These are phyloP conservation scores for Zosterops borbonicus DNA, from an alignment of 2,113 vertebrate species.

Conservation along the genomic window DNA sequence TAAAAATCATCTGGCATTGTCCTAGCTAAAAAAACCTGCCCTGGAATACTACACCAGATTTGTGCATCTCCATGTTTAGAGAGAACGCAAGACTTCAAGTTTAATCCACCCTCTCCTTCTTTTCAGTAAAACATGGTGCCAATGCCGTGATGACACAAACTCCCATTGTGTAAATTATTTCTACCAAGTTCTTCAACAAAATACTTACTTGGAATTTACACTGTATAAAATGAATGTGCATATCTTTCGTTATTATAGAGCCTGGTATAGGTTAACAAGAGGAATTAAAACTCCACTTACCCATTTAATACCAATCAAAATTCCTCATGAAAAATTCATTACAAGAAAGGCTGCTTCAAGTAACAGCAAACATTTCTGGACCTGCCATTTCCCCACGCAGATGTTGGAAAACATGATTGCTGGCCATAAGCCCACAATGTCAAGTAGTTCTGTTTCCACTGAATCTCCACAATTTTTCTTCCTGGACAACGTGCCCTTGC, in stretches of 20 bases:
- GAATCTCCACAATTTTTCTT: slow-evolving; percentile 55
- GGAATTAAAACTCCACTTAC: neutral
- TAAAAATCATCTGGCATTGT: neutral
- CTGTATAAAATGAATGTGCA: neutral
- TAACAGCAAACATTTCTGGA: slow-evolving; percentile 17
- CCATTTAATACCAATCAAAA: neutral
- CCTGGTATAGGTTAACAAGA: neutral
- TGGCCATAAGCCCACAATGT: slow-evolving; percentile 7
- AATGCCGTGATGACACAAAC: neutral
- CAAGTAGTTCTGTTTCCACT: slow-evolving; percentile 40
- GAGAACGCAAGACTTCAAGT: neutral
- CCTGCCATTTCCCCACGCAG: neutral
- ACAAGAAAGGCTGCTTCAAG: slow-evolving; percentile 28
- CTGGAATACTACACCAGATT: neutral
- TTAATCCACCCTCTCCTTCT: neutral
- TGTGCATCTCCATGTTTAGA: neutral
- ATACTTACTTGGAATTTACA: neutral
- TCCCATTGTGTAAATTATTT: neutral
- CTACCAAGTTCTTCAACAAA: neutral
- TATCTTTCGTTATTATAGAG: neutral
- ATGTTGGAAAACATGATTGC: neutral
- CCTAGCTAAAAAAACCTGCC: neutral
- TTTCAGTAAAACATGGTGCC: neutral
- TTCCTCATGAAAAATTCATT: neutral
- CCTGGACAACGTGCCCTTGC: slow-evolving; percentile 46